Evolutionary conservation across 2,888 invertebrate species (phyloP).

Genomic region (Lymantria dispar): DNA sequence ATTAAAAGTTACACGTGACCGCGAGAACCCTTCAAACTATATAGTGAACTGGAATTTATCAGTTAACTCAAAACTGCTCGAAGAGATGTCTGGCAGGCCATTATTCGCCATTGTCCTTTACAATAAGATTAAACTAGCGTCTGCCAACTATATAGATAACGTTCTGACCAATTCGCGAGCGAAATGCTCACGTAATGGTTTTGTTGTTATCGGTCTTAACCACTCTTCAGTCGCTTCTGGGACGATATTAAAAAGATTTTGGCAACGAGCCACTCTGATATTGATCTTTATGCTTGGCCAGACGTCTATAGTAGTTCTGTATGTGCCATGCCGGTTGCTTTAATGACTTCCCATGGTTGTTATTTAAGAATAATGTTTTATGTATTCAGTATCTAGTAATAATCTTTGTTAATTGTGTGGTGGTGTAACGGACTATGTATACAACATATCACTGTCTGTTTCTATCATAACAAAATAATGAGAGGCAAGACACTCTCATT

Average conservation of each 20-base stretch:
- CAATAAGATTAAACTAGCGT: constrained; percentile 73
- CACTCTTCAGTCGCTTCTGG: constrained; percentile 72
- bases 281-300: constrained; percentile 80
- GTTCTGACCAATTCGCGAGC: constrained; percentile 62
- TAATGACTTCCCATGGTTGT: constrained; percentile 80
- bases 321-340: constrained; percentile 72
- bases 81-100: constrained; percentile 59
- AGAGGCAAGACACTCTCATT: too few species aligned
- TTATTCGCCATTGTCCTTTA: constrained; percentile 71
- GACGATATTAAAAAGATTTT: constrained; percentile 81
- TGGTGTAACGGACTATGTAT: constrained; percentile 6
- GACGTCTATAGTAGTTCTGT: constrained; percentile 69
- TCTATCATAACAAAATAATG: too few species aligned
- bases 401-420: constrained; percentile 29
- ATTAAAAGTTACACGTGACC: constrained; percentile 72
- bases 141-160: constrained; percentile 53
- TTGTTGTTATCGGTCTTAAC: constrained; percentile 77
- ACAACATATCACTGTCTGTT: too few species aligned
- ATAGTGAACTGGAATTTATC: constrained; percentile 61
- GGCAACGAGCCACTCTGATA: constrained; percentile 77
- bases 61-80: constrained; percentile 66
- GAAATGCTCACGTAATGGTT: constrained; percentile 73
- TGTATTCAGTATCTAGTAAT: constrained; percentile 53
- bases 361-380: constrained; percentile 68
- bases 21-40: constrained; percentile 61